Percentiles rank a stretch among this genome's conserved stretches.
These are phyloP conservation scores for Manis javanica DNA, from an alignment of 2,797 vertebrate species.

Conservation along the genomic window DNA sequence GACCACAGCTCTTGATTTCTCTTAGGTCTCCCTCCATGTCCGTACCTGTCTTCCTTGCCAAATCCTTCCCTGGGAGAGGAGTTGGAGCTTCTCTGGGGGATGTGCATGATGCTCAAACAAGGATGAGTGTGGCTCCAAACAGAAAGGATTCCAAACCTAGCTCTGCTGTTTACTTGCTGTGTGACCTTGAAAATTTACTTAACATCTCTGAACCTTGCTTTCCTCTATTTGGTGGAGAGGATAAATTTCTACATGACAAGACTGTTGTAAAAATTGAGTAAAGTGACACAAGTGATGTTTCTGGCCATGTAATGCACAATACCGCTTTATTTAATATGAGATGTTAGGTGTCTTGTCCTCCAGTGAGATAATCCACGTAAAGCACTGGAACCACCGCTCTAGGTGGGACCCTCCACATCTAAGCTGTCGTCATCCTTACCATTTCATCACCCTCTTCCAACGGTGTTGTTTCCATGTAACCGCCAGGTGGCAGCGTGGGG, in stretches of 20 bases:
- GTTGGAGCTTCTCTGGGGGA: not conserved
- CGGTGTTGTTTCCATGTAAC: not conserved
- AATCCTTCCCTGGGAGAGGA: accelerated
- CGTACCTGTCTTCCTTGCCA: not conserved
- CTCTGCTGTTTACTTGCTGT: not conserved
- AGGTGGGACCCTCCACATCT: accelerated
- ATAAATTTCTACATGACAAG: not conserved
- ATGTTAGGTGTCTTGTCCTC: not conserved
- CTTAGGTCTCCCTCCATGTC: not conserved
- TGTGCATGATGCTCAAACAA: not conserved
- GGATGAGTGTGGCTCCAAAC: not conserved
- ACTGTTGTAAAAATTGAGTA: not conserved
- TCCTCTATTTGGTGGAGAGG: not conserved
- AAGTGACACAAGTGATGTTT: not conserved
- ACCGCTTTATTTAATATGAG: not conserved
- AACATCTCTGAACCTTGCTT: not conserved
- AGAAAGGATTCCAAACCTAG: not conserved
- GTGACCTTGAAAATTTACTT: not conserved
- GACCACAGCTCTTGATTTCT: too few species aligned
- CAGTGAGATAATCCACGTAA: not conserved
- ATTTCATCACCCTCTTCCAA: not conserved
- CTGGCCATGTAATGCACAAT: not conserved
- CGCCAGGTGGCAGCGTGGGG: conserved; percentile 69
- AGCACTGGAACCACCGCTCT: too few species aligned
- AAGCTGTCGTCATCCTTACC: accelerated